Conservation (phyloP, 2,888 invertebrate species). For the Carabus problematicus region DNA sequence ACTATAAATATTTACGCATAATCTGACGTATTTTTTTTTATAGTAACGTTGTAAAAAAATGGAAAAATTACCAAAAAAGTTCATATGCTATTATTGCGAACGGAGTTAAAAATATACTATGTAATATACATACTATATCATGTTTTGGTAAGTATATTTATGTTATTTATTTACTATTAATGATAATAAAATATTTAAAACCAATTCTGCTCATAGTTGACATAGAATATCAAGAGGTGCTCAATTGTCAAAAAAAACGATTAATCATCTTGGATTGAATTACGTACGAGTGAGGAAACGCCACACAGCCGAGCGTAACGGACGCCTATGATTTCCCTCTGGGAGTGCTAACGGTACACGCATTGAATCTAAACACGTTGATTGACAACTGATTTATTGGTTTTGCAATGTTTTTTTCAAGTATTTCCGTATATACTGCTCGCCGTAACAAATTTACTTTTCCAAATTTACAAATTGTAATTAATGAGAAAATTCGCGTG, state of each 20-base stretch:
- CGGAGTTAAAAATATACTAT: too few relatives aligned
- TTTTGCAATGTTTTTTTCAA: slow-evolving; percentile 7
- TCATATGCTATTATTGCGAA: too few relatives aligned
- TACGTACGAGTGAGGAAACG: slow-evolving; percentile 16
- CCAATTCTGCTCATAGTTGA: background rate
- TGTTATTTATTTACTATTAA: too few relatives aligned
- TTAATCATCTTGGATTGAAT: slow-evolving; percentile 34
- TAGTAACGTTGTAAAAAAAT: too few relatives aligned
- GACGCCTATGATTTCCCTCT: slow-evolving; percentile 23
- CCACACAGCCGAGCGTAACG: slow-evolving; percentile 23
- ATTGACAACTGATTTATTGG: slow-evolving; percentile 40
- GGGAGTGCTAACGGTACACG: slow-evolving; percentile 13
- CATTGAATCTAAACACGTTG: slow-evolving; percentile 17
- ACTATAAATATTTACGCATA: too few relatives aligned
- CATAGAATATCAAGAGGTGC: background rate
- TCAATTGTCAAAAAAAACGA: slow-evolving; percentile 21
- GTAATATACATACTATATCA: too few relatives aligned
- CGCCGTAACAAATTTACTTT: slow-evolving; percentile 24
- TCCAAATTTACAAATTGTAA: background rate
- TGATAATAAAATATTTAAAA: slow-evolving; percentile 4
- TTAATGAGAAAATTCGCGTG: too few relatives aligned
- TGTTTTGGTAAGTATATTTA: too few relatives aligned
- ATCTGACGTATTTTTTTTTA: too few relatives aligned
- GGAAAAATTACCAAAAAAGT: too few relatives aligned
- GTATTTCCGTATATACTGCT: too few relatives aligned